Evolutionary conservation across 2,797 vertebrate species (phyloP).

Genomic region (Alectoris magna): DNA sequence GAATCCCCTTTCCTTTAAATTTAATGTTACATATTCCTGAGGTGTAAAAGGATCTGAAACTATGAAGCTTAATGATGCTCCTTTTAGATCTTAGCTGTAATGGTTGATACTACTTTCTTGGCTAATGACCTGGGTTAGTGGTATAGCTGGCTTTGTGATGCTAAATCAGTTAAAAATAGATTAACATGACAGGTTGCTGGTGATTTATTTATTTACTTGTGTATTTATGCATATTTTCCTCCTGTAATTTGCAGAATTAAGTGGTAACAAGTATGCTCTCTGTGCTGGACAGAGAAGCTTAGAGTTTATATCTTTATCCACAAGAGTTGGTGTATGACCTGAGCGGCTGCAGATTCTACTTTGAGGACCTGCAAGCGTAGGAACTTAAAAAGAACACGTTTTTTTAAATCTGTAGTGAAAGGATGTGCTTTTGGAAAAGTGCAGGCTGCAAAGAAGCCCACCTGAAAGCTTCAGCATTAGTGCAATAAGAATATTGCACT

Average conservation of each 20-base stretch:
- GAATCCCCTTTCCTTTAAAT: background rate
- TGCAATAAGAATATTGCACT: background rate
- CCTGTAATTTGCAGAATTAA: background rate
- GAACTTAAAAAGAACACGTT: background rate
- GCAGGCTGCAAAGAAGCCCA: background rate
- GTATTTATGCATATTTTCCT: background rate
- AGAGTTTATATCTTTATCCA: background rate
- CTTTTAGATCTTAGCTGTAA: background rate
- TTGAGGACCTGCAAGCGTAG: background rate
- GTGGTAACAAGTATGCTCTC: fast-evolving
- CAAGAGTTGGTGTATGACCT: fast-evolving
- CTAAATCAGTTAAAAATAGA: background rate
- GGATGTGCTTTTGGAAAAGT: background rate
- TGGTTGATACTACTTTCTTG: background rate
- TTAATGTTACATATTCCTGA: background rate
- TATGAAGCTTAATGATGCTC: background rate
- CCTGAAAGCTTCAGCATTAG: background rate
- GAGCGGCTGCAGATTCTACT: background rate
- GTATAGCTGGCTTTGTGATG: background rate
- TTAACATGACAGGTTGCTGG: background rate
- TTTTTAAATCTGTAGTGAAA: background rate
- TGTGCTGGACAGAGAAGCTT: background rate
- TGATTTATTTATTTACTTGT: background rate
- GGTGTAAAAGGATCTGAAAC: background rate
- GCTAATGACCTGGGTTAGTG: background rate